Percentiles rank a stretch among this genome's conserved stretches.
Evolutionary conservation across 2,888 invertebrate species (phyloP).

Genomic region (Lacanobia wlatinum): DNA sequence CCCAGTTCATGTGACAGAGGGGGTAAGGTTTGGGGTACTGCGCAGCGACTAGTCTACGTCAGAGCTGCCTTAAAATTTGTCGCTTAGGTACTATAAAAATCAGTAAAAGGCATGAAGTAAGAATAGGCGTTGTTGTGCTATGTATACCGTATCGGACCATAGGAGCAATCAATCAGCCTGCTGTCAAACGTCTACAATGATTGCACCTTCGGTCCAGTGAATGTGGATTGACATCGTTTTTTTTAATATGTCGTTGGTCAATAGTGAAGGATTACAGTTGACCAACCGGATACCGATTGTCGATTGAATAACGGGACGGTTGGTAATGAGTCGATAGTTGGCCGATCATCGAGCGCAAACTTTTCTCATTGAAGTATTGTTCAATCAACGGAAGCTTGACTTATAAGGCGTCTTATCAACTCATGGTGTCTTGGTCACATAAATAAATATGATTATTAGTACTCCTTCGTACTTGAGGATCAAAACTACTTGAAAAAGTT

Average conservation of each 20-base stretch:
- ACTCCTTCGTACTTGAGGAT: background rate
- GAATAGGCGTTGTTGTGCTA: background rate
- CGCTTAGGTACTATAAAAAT: background rate
- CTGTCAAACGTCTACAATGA: background rate
- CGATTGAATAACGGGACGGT: constrained; percentile 6
- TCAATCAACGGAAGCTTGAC: constrained; percentile 36
- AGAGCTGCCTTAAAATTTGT: background rate
- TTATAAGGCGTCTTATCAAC: constrained; percentile 1
- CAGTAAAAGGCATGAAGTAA: background rate
- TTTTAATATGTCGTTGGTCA: constrained; percentile 12
- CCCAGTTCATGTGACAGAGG: background rate
- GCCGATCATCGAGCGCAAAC: background rate
- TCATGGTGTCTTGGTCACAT: background rate
- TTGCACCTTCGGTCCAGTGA: constrained; percentile 2
- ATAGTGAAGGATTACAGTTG: constrained; percentile 1
- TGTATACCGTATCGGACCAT: background rate
- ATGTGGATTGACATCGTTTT: background rate
- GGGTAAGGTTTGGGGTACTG: no score
- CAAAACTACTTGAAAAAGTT: background rate
- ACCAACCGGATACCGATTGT: constrained; percentile 12
- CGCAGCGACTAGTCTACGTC: background rate
- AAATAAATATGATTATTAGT: background rate
- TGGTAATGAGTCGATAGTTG: background rate
- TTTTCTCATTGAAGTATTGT: constrained; percentile 4
- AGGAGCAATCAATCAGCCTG: background rate